phyloP scores from a whole-genome alignment of 2,888 invertebrate genomes.

The Stenoptilia bipunctidactyla region DNA sequence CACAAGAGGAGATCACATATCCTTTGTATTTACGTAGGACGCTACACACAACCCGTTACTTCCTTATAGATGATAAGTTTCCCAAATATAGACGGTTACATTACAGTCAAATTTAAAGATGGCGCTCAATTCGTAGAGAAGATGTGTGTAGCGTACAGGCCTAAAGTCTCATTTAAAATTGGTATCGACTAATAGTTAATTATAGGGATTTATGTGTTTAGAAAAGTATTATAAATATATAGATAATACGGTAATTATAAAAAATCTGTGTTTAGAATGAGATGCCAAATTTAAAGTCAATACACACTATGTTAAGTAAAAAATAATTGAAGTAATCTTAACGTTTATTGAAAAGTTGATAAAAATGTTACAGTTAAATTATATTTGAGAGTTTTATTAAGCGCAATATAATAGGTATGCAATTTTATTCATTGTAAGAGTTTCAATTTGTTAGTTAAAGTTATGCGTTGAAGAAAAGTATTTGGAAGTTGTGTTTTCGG shows the following conservation, averaged over 20 bases:
- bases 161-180: slow-evolving; percentile 61
- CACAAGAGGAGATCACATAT: slow-evolving; percentile 61
- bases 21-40: slow-evolving; percentile 48
- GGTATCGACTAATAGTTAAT: slow-evolving; percentile 67
- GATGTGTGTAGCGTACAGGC: slow-evolving; percentile 64
- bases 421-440: slow-evolving; percentile 69
- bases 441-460: slow-evolving; percentile 70
- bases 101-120: slow-evolving; percentile 4
- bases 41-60: slow-evolving; percentile 42
- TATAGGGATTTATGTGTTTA: slow-evolving; percentile 70
- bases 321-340: slow-evolving; percentile 65
- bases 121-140: slow-evolving; percentile 31
- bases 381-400: slow-evolving; percentile 71
- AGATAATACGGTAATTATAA: slow-evolving; percentile 62
- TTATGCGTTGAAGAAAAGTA: slow-evolving; percentile 57
- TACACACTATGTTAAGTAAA: slow-evolving; percentile 75
- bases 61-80: slow-evolving; percentile 15
- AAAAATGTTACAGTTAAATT: slow-evolving; percentile 69
- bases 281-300: slow-evolving; percentile 79
- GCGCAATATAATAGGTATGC: slow-evolving; percentile 51
- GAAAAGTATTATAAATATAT: slow-evolving; percentile 71
- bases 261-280: slow-evolving; percentile 68
- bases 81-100: slow-evolving; percentile 12
- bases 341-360: slow-evolving; percentile 67
- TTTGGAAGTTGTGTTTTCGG: slow-evolving; percentile 43